Base-by-base conservation (phyloP, 2,888 invertebrate genomes). In the Adelognathus sp. region DNA sequence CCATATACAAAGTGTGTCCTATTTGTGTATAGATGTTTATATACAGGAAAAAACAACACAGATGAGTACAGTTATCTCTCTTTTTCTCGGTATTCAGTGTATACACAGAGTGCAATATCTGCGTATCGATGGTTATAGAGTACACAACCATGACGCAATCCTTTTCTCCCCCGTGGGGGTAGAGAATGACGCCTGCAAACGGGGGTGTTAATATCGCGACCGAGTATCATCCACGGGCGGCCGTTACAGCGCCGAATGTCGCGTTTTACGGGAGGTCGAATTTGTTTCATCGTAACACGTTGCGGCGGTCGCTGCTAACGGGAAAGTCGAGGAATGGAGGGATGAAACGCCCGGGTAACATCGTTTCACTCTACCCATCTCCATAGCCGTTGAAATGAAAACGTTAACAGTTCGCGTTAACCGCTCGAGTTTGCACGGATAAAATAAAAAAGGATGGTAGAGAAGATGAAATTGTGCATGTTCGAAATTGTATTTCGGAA, bases 161-260 rank as follows among this genome's bases (percentile, higher is more conserved):
- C 39, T 41, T 14, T 41, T n/a, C 14, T 5, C 6, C 9, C 36
- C 50, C 56, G n/a, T 46, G 39, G 71, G 61, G n/a, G n/a, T n/a
- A n/a, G n/a, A 67, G 41, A 46, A 67, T 54, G 67, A 54, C n/a
- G 39, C 16, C 36, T 54, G 67, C 67, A 54, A 41, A 36, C 39
- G 39, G 27, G 67, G 56, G 50, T 46, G 29, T 50, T 63, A 76
- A 76, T 70, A 70, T 70, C 69, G 56, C 24, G 58, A 11, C 46
- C 44, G 60, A 44, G 56, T 73, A 54, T 56, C 67, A 63, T 73
- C 71, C 63, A n/a, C 61, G 72, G 73, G 33, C 63, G 39, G 76
- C 81, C 80, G 76, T 81, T 83, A 81, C 80, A 80, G 74, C 78
- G 76, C 58, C 56, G 78, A 82, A 76, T 80, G 80, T 76, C 76